A percentile compares a stretch with the other conserved stretches of the same genome.
Evolutionary conservation across 2,113 vertebrate species (phyloP).

Genomic region (Laticauda laticaudata): DNA sequence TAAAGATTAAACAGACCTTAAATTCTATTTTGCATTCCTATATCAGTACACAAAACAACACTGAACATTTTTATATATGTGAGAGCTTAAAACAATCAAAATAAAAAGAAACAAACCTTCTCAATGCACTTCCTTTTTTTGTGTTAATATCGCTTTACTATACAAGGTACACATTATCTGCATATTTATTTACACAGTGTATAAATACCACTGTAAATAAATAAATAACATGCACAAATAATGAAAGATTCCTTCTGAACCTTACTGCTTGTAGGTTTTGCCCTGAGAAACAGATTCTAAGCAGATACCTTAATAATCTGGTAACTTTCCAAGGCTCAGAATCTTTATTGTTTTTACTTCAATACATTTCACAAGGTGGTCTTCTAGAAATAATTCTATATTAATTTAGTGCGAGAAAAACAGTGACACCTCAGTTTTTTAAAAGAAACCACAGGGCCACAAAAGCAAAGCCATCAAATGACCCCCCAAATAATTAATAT

Average conservation of each 20-base stretch:
- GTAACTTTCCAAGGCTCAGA: not conserved
- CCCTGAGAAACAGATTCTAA: not conserved
- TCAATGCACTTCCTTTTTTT: not conserved
- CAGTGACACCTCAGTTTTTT: not conserved
- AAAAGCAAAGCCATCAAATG: not conserved
- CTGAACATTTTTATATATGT: not conserved
- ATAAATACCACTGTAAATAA: not conserved
- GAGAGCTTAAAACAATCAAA: not conserved
- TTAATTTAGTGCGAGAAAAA: not conserved
- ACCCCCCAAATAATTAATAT: not conserved
- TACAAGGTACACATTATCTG: not conserved
- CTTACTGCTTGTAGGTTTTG: not conserved
- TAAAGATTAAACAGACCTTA: not conserved
- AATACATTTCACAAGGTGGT: not conserved
- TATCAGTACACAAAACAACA: not conserved
- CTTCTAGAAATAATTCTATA: not conserved
- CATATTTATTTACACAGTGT: not conserved
- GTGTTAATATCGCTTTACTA: not conserved
- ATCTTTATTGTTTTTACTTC: not conserved
- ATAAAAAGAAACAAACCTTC: not conserved
- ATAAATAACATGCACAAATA: not conserved
- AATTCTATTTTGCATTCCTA: not conserved
- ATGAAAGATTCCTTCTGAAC: not conserved
- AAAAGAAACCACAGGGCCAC: not conserved
- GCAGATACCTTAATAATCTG: not conserved